phyloP scores from a whole-genome alignment of 2,888 invertebrate species.

The Limnephilus marmoratus region DNA sequence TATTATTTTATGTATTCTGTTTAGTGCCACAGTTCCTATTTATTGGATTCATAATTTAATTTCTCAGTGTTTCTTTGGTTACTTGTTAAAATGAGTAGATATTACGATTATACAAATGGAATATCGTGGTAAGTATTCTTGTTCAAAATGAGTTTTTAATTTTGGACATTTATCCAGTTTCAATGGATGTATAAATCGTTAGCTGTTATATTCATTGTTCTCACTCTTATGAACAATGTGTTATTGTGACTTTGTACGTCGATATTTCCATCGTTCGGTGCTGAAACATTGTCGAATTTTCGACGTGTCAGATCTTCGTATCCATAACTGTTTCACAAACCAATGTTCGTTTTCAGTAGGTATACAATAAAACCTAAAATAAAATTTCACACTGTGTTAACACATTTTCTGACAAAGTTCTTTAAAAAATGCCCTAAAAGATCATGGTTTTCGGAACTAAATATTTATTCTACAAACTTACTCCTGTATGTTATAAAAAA shows the following conservation, averaged over 20 bases:
- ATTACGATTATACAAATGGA: constrained; percentile 77
- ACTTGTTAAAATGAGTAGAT: constrained; percentile 74
- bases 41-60: background rate
- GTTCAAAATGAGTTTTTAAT: constrained; percentile 25
- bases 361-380: constrained; percentile 50
- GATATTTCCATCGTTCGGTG: background rate
- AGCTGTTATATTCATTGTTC: background rate
- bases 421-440: background rate
- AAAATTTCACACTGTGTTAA: constrained; percentile 53
- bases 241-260: background rate
- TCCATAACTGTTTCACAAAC: background rate
- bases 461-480: background rate
- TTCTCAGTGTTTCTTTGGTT: background rate
- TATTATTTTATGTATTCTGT: background rate
- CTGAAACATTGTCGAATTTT: constrained; percentile 16
- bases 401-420: constrained; percentile 49
- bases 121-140: constrained; percentile 76
- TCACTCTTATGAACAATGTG: background rate
- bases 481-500: background rate
- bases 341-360: background rate
- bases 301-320: constrained; percentile 40
- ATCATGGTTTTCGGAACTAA: background rate
- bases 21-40: background rate
- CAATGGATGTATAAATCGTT: background rate
- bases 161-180: background rate